A percentile compares a stretch with the other conserved stretches of the same genome.
Evolutionary conservation across 2,113 vertebrate genomes (phyloP).

Genomic region (Danio rerio): GRCz12tu NC_133179.1:7086001-7086500

Average conservation of each 20-base stretch:
- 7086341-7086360: constrained; percentile 51
- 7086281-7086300: constrained; percentile 46
- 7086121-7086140: constrained; percentile 68
- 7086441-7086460: too few relatives aligned
- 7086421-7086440: constrained; percentile 37
- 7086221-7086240: constrained; percentile 58
- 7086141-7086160: constrained; percentile 67
- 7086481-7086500: too few relatives aligned
- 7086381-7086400: constrained; percentile 40
- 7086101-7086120: constrained; percentile 66
- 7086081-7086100: constrained; percentile 69
- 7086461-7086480: too few relatives aligned
- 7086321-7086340: constrained; percentile 58
- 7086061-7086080: constrained; percentile 61
- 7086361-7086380: constrained; percentile 65
- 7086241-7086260: constrained; percentile 58
- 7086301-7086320: constrained; percentile 8
- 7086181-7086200: constrained; percentile 15
- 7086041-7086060: constrained; percentile 64
- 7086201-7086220: constrained; percentile 65
- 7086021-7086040: constrained; percentile 34
- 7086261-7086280: constrained; percentile 58
- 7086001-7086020: background rate
- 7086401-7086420: constrained; percentile 38
- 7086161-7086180: constrained; percentile 56